These are phyloP conservation scores for Palythoa grandiflora DNA, from an alignment of 92 coral and sea anemone species.

Conservation along the genomic window DNA sequence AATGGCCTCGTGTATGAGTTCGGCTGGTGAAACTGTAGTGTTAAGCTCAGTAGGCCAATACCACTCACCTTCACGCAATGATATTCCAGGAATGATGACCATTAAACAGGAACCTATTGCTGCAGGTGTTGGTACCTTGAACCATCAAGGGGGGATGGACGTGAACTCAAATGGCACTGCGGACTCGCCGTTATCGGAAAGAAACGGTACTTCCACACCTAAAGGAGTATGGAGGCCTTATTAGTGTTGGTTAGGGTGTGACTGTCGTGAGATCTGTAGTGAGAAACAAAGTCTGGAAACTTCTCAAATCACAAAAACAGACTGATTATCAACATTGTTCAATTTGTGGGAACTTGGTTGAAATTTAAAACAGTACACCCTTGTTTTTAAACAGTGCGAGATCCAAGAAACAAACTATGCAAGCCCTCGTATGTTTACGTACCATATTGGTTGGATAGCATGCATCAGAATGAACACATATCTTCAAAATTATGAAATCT, in stretches of 20 bases:
- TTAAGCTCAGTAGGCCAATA: constrained; percentile 72
- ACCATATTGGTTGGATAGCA: not conserved
- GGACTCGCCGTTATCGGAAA: constrained; percentile 73
- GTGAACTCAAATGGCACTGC: constrained; percentile 70
- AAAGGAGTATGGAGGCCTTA: constrained; percentile 95
- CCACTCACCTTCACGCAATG: constrained; percentile 78
- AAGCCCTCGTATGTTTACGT: not conserved
- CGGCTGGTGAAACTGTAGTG: constrained; percentile 78
- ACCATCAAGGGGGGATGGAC: constrained; percentile 75
- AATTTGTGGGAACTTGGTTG: not conserved
- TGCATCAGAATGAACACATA: not conserved
- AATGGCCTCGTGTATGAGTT: constrained; percentile 62
- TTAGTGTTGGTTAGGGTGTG: constrained; percentile 19
- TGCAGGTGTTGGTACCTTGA: constrained; percentile 63
- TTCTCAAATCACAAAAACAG: not conserved
- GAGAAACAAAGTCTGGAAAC: constrained; percentile 1
- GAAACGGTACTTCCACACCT: constrained; percentile 85
- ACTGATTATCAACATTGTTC: not conserved
- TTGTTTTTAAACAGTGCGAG: too few relatives aligned
- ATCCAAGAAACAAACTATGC: not conserved
- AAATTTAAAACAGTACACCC: too few relatives aligned
- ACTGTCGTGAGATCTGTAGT: not conserved
- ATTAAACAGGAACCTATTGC: constrained; percentile 87
- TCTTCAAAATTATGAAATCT: not conserved
- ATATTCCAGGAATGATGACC: constrained; percentile 76